phyloP scores from a whole-genome alignment of 1,140 invertebrate species.

The Camponotus vicinus region DNA sequence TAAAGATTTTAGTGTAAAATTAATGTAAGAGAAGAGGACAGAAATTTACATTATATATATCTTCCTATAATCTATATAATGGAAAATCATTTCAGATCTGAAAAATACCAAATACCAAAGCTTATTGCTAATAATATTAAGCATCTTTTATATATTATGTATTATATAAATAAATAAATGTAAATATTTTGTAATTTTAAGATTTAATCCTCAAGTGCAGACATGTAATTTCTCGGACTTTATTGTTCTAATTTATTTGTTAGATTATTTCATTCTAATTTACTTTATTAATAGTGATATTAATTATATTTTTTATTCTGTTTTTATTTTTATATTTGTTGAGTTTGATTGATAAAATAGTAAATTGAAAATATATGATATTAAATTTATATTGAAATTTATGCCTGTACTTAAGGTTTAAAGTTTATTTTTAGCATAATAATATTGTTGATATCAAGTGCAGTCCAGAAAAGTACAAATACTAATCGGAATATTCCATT shows the following conservation, averaged over 20 bases:
- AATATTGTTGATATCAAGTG: background rate
- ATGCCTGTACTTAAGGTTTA: background rate
- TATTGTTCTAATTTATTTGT: background rate
- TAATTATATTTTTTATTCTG: background rate
- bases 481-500: slow-evolving; percentile 26
- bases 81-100: background rate
- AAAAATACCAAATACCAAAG: slow-evolving; percentile 12
- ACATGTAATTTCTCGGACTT: background rate
- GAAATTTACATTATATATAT: background rate
- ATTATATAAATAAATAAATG: slow-evolving; percentile 14
- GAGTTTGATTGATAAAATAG: background rate
- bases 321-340: background rate
- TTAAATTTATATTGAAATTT: slow-evolving; percentile 2
- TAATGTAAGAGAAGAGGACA: background rate
- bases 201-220: slow-evolving; percentile 9
- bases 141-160: background rate
- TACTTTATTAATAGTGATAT: background rate
- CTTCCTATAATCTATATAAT: background rate
- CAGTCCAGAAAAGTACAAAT: slow-evolving; percentile 44
- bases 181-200: slow-evolving; percentile 34
- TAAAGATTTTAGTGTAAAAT: background rate
- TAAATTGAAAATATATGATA: background rate
- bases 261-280: background rate
- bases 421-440: slow-evolving; percentile 13
- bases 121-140: slow-evolving; percentile 4